Base-by-base conservation (phyloP, 2,888 invertebrate genomes). In the Beris chalybata region DNA sequence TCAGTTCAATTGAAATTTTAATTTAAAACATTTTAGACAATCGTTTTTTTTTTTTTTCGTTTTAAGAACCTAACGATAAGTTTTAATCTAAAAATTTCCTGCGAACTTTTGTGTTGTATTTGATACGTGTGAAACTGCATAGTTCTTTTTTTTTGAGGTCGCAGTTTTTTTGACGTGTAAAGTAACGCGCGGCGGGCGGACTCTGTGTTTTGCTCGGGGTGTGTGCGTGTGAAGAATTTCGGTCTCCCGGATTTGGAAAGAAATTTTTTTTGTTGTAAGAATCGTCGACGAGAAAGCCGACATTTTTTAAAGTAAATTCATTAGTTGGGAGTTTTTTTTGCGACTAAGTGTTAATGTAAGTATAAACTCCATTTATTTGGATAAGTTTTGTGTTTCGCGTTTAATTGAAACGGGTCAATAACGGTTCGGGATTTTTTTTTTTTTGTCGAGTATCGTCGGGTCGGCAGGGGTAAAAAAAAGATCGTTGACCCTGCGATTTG, bases 151-250 rank as follows among this genome's bases (percentile, higher is more conserved):
- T 43, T 12, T 54, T 30, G 9, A 30, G 31, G 29, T 54, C 31
- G n/a, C 54, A n/a, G 30, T 9, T 54, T 54, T 11, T 15, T 59
- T 59, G 58, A 59, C 58, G 58, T 59, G 58, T 59, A 31, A 47
- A 58, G 22, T 4, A 30, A n/a, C 53, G 53, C 30, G 53, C 48
- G 58, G 38, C 38, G 5, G 7, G 9, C 5, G 38, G 5, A 7
- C 38, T 38, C 9, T 38, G 5, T 38, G 5, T 38, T 38, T 38
- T 38, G 5, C 9, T 38, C 9, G 38, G 7, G 9, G 15, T 55
- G 15, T 43, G 32, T 55, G 32, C 15, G 29, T n/a, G 56, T 15
- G 56, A 50, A 13, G 29, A 22, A n/a, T 30, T 58, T 47, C 22
- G 56, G 43, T 32, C 15, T 56, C 56, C 32, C 43, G 15, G 31